Base-by-base conservation (phyloP, 2,888 invertebrate species). In the Hemaris fuciformis region DNA sequence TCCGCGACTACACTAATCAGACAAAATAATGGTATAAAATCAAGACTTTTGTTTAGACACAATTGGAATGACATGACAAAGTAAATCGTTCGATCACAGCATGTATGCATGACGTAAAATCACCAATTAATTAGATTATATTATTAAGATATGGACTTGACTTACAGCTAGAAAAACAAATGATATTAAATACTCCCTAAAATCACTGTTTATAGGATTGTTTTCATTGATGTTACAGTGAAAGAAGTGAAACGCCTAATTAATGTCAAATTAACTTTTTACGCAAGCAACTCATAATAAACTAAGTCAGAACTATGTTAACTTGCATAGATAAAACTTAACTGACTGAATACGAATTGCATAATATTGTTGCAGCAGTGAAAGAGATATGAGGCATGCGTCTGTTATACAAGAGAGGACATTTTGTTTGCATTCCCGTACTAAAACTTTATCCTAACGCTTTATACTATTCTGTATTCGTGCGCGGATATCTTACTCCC, bases 291-390 rank as follows among this genome's bases (percentile, higher is more conserved):
- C 10, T 23, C 23, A 20, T n/a, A 25, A 46, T 46, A 2, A 46
- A 25, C 46, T 46, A 46, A 46, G 46, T 23, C 25, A 23, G 23
- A 46, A 45, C 45, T 45, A 46, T 46, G 46, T 25, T 46, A 46
- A 46, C 46, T 46, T 46, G 25, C 46, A 46, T 46, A 46, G 46
- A 46, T 46, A 46, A 46, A 46, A 46, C 46, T 46, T 46, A 46
- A 46, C 46, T 46, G 46, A 46, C 46, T 46, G 25, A 46, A 46
- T 23, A 46, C 46, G 46, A 46, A 46, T 46, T 46, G 46, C 46
- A 46, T 46, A 46, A 46, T 46, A 46, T 46, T 23, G 46, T 46
- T 46, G 46, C 5, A 13, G 46, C 23, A 46, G 6, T 46, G 46
- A 46, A 25, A 46, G 46, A 46, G 25, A 46, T 46, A 46, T 46